Evolutionary conservation across 2,113 vertebrate species (phyloP), one percentile per base, ranked within the genome.

Genomic region (Girardinichthys multiradiatus): DNA sequence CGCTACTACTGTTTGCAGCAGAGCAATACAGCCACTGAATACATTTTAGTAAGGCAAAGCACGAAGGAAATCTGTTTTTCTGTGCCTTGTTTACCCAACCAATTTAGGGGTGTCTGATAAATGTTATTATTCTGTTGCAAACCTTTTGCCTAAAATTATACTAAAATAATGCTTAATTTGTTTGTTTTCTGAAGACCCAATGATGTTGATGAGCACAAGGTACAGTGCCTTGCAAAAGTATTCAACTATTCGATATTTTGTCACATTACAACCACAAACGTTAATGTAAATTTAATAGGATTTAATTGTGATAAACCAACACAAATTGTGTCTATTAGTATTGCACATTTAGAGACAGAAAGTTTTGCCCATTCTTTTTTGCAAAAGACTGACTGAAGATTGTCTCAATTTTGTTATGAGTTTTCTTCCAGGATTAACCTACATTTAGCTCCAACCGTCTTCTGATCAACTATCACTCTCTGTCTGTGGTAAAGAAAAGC

Each of bases 11-110:
- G 69, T 80, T 60, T 30, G 37, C 31, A 61, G 48, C 63, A 31
- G 60, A 27, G 63, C 80, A 39, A 58, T 67, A 70, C 45, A 54
- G 64, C 17, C 31, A 58, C 35, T 37, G 33, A 79, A 73, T 62
- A 29, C 9, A 19, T 57, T 68, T 29, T 64, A 57, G 63, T 42
- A 70, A 86, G 62, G 24, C 54, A 29, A 81, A 69, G 70, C 12
- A 68, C 29, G 61, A 69, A 28, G 57, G 12, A 61, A 61, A 74
- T 10, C 66, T 24, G 27, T 8, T 48, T 28, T 31, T 63, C 33
- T 11, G 21, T 71, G n/a, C n/a, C 57, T 62, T 31, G 29, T 26
- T 24, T 27, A 19, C 45, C 19, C 27, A 28, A 21, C 27, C 14
- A 10, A 51, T 21, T 9, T 0, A 0, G 68, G 28, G 21, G 21